These are phyloP conservation scores for Butastur rufipennis DNA, from an alignment of 2,113 vertebrate species.

Conservation along the genomic window DNA sequence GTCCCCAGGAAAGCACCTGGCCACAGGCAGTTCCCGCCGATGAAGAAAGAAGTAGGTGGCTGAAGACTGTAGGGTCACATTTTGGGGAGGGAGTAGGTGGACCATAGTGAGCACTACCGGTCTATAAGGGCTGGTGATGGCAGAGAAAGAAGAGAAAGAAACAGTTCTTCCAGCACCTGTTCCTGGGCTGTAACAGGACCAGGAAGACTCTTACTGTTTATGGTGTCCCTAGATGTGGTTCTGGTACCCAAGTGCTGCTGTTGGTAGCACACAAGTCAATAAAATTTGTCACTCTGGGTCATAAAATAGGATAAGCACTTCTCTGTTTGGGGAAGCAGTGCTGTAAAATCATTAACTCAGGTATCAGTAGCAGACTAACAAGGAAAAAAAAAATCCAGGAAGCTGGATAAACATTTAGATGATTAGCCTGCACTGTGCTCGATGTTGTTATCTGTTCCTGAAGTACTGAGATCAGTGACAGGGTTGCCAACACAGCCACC, in stretches of 20 bases:
- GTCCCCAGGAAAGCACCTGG: background rate
- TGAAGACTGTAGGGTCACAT: background rate
- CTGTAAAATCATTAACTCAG: background rate
- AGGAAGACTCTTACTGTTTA: background rate
- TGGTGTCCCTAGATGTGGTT: background rate
- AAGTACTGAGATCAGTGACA: background rate
- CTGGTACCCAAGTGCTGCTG: background rate
- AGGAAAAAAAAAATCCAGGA: background rate
- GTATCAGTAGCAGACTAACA: background rate
- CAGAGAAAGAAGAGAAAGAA: background rate
- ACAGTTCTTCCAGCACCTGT: background rate
- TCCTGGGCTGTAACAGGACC: background rate
- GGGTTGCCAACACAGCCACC: background rate
- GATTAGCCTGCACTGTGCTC: background rate
- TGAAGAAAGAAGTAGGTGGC: background rate
- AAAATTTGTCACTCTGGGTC: background rate
- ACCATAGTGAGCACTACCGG: background rate
- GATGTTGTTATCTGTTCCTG: background rate
- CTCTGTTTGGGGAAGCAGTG: background rate
- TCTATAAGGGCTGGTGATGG: background rate
- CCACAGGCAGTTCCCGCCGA: background rate
- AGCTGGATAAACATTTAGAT: background rate
- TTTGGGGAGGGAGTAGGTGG: background rate
- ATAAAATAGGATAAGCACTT: slow-evolving; percentile 20
- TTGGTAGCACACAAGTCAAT: background rate